Percentiles rank a stretch among this genome's conserved stretches.
These are phyloP conservation scores for Catharus minimus DNA, from an alignment of 2,113 vertebrate species.

Conservation along the genomic window DNA sequence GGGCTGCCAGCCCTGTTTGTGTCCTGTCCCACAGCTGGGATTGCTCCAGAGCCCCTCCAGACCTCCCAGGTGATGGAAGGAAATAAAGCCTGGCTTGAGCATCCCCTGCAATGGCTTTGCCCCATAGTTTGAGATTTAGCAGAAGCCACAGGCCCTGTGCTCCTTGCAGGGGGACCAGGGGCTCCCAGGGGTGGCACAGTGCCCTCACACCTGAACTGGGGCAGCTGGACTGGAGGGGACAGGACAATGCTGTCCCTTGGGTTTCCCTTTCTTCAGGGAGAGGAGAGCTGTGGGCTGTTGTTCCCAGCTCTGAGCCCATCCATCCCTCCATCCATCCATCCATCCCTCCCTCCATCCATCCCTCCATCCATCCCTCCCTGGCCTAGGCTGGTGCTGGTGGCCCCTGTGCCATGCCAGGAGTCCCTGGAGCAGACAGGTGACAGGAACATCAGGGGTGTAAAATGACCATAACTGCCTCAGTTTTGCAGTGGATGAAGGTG, in stretches of 20 bases:
- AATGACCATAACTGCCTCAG: fast-evolving
- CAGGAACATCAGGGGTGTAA: fast-evolving
- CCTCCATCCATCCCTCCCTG: background rate
- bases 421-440: background rate
- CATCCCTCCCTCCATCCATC: fast-evolving
- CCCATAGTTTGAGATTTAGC: fast-evolving
- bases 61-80: background rate
- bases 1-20: fast-evolving
- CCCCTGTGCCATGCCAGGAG: background rate
- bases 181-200: fast-evolving
- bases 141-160: background rate
- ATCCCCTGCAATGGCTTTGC: background rate
- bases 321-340: background rate
- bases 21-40: background rate
- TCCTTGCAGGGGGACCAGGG: fast-evolving
- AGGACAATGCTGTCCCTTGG: background rate
- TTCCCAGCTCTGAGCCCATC: background rate
- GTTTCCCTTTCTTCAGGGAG: fast-evolving
- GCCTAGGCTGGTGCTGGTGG: background rate
- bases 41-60: background rate
- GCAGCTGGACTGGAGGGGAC: fast-evolving
- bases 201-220: background rate
- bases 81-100: fast-evolving
- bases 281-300: background rate
- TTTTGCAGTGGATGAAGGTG: fast-evolving